These are phyloP conservation scores for Cephus sareptanus DNA, from an alignment of 2,888 invertebrate species.

Conservation along the genomic window DNA sequence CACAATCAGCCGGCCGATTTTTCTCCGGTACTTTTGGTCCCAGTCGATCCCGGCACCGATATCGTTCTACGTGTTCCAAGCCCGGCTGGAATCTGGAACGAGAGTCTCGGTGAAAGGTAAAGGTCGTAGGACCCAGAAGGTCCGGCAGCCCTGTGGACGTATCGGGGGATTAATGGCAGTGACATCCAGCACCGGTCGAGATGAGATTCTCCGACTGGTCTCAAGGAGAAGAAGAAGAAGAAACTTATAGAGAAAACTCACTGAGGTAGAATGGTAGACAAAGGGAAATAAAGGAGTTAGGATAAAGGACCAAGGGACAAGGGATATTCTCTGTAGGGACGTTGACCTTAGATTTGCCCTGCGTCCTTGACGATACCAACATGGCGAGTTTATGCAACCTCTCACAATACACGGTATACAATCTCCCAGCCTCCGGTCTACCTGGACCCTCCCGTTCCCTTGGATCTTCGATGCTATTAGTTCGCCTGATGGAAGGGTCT, in stretches of 20 bases:
- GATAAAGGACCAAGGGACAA: conserved; percentile 8
- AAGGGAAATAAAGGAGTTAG: conserved; percentile 15
- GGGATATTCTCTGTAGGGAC: conserved; percentile 35
- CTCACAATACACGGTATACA: not conserved
- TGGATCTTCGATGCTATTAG: not conserved
- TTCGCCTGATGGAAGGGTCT: not conserved
- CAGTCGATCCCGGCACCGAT: not conserved
- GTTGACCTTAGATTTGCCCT: conserved; percentile 59
- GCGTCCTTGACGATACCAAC: conserved; percentile 61
- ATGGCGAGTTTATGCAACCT: conserved; percentile 60
- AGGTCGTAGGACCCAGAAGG: conserved; percentile 25
- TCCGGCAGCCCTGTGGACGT: conserved; percentile 44
- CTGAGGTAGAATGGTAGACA: conserved; percentile 22
- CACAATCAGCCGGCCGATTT: not conserved
- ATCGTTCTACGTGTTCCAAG: not conserved
- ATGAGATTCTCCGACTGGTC: conserved; percentile 39
- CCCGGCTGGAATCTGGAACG: conserved; percentile 17
- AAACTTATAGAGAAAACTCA: conserved; percentile 25
- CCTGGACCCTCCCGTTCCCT: not conserved
- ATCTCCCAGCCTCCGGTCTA: not conserved
- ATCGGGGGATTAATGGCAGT: conserved; percentile 57
- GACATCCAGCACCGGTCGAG: conserved; percentile 55
- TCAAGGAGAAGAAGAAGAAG: conserved; percentile 18
- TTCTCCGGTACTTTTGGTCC: not conserved
- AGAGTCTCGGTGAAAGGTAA: conserved; percentile 15